Evolutionary conservation across 2,888 invertebrate genomes (phyloP).

Genomic region (Dolichomitus sp.): DNA sequence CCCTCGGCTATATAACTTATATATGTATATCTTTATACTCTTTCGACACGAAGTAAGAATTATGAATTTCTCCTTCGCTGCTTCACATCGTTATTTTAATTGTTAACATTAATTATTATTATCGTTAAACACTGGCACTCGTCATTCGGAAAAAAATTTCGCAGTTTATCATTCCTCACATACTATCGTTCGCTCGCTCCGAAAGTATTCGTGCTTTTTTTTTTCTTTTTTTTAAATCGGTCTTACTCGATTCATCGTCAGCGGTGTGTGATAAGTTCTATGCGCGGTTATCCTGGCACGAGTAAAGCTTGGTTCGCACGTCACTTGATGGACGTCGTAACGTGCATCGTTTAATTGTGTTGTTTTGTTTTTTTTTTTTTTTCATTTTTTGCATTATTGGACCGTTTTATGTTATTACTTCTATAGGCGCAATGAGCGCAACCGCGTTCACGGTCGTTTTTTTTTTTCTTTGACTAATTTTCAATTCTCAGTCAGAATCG

Average conservation of each 20-base stretch:
- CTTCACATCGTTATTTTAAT: slow-evolving; percentile 34
- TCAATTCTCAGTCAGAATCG: slow-evolving; percentile 16
- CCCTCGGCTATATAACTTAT: slow-evolving; percentile 46
- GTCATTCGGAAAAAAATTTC: slow-evolving; percentile 35
- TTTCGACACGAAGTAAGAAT: slow-evolving; percentile 51
- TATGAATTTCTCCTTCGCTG: slow-evolving; percentile 45
- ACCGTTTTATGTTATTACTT: slow-evolving; percentile 46
- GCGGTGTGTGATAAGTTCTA: slow-evolving; percentile 18
- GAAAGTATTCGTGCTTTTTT: slow-evolving; percentile 25
- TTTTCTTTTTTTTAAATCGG: not conserved
- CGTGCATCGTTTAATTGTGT: slow-evolving; percentile 38
- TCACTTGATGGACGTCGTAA: slow-evolving; percentile 38
- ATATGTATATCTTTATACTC: slow-evolving; percentile 30
- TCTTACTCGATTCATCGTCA: slow-evolving; percentile 23
- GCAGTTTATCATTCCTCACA: slow-evolving; percentile 12
- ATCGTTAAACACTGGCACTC: slow-evolving; percentile 51
- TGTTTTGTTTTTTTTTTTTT: slow-evolving; percentile 7
- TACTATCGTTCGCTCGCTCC: slow-evolving; percentile 11
- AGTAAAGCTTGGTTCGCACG: slow-evolving; percentile 48
- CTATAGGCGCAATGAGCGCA: slow-evolving; percentile 48
- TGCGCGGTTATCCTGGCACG: slow-evolving; percentile 44
- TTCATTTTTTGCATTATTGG: slow-evolving; percentile 34
- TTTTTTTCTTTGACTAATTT: not conserved
- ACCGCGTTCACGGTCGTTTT: not conserved
- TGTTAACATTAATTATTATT: slow-evolving; percentile 35